Conservation (phyloP, 2,888 invertebrate genomes). For the Thymelicus acteon region DNA sequence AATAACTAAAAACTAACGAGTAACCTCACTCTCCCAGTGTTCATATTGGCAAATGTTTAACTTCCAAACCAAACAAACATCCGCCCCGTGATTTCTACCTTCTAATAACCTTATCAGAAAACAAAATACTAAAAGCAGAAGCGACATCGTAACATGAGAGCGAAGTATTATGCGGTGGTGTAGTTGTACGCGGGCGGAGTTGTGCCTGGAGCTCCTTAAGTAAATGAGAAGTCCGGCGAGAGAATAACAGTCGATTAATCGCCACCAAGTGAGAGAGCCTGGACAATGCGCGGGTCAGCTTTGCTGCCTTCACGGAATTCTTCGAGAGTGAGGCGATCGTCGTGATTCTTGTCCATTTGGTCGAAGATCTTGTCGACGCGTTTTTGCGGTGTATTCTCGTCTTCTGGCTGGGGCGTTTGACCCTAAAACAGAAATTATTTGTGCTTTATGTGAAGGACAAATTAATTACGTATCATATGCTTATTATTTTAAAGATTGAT, state of each 20-base stretch:
- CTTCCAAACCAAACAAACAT: conserved; percentile 32
- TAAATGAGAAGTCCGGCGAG: conserved; percentile 81
- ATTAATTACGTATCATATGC: no score
- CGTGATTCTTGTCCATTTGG: conserved; percentile 99
- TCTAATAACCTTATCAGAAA: conserved; percentile 15
- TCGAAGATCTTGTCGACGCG: conserved; percentile 99
- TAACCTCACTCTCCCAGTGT: conserved; percentile 54
- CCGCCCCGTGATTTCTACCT: conserved; percentile 30
- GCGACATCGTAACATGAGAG: conserved; percentile 18
- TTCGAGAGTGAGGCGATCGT: conserved; percentile 97
- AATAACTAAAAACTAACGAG: not conserved
- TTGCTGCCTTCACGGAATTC: conserved; percentile 99
- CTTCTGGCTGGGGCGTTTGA: conserved; percentile 94
- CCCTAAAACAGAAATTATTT: conserved; percentile 86
- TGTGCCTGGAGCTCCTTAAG: conserved; percentile 54
- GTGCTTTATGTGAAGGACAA: not conserved
- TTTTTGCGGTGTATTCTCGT: conserved; percentile 97
- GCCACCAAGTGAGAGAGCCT: conserved; percentile 94
- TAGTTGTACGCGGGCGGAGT: conserved; percentile 52
- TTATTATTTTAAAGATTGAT: no score
- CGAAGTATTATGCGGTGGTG: conserved; percentile 27
- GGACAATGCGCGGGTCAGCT: conserved; percentile 98
- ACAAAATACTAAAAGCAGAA: conserved; percentile 22
- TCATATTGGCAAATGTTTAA: conserved; percentile 65
- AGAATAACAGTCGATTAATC: conserved; percentile 86